Evolutionary conservation across 2,797 vertebrate genomes (phyloP).

Genomic region (Meriones psammophilus): DNA sequence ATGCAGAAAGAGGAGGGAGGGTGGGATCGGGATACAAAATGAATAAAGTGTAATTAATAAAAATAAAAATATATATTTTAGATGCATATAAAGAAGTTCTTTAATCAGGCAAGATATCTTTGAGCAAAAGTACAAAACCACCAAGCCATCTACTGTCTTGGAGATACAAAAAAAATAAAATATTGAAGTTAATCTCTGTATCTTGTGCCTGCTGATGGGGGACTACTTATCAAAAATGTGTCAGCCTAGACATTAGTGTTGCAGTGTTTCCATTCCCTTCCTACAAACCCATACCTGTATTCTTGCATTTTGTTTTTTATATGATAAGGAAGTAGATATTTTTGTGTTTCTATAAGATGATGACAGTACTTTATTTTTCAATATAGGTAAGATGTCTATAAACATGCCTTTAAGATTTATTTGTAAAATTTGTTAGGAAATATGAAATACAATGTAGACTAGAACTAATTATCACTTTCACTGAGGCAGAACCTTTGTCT

Average conservation of each 20-base stretch:
- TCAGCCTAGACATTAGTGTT: background rate
- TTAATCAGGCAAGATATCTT: background rate
- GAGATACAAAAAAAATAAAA: no score
- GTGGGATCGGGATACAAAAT: no score
- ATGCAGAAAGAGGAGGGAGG: no score
- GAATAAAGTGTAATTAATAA: no score
- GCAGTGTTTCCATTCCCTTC: accelerated
- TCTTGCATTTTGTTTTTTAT: background rate
- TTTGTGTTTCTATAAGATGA: background rate
- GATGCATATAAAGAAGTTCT: no score
- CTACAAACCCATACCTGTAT: background rate
- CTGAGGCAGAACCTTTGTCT: background rate
- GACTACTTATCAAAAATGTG: background rate
- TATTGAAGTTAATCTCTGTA: background rate
- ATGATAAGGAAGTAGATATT: background rate
- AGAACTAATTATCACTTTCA: background rate
- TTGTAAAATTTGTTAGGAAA: background rate
- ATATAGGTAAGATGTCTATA: background rate
- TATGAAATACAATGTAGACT: background rate
- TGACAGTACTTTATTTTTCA: background rate
- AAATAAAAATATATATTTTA: background rate
- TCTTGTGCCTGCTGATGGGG: background rate
- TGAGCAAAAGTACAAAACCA: background rate
- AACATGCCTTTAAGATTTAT: background rate
- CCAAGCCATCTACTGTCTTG: no score